phyloP scores from a whole-genome alignment of 1,140 invertebrate genomes.

The Pararge aegeria region DNA sequence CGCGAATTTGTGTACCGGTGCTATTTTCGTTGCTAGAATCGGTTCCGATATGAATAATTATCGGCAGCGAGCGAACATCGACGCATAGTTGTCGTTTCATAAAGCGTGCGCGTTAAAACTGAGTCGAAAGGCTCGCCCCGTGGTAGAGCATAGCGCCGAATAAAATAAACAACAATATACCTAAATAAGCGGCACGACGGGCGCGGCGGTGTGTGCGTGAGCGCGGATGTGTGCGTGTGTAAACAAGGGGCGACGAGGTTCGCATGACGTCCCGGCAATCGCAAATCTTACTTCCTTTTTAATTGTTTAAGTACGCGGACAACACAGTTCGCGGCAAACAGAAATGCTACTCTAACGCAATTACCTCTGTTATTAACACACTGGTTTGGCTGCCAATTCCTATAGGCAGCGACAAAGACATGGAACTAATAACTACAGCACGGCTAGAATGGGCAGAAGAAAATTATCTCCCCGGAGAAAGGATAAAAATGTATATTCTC shows the following conservation, averaged over 20 bases:
- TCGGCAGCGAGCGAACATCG: slow-evolving; percentile 68
- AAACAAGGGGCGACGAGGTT: slow-evolving; percentile 72
- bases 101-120: slow-evolving; percentile 79
- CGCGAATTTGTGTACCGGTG: slow-evolving; percentile 65
- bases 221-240: slow-evolving; percentile 72
- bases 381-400: no score
- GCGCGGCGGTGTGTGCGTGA: slow-evolving; percentile 69
- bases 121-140: slow-evolving; percentile 78
- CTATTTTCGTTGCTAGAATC: slow-evolving; percentile 67
- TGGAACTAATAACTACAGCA: no score
- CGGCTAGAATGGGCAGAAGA: no score
- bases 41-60: slow-evolving; percentile 75
- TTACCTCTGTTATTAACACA: no score
- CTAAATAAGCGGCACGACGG: slow-evolving; percentile 78
- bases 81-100: slow-evolving; percentile 79
- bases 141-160: slow-evolving; percentile 79
- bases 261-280: slow-evolving; percentile 35
- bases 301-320: slow-evolving; percentile 8
- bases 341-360: no score
- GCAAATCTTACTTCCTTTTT: slow-evolving; percentile 30
- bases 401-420: no score
- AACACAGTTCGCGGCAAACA: no score
- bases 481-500: no score
- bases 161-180: slow-evolving; percentile 81
- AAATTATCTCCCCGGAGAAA: no score